Evolutionary conservation across 2,113 vertebrate genomes (phyloP).

Genomic region (Carassius gibelio): DNA sequence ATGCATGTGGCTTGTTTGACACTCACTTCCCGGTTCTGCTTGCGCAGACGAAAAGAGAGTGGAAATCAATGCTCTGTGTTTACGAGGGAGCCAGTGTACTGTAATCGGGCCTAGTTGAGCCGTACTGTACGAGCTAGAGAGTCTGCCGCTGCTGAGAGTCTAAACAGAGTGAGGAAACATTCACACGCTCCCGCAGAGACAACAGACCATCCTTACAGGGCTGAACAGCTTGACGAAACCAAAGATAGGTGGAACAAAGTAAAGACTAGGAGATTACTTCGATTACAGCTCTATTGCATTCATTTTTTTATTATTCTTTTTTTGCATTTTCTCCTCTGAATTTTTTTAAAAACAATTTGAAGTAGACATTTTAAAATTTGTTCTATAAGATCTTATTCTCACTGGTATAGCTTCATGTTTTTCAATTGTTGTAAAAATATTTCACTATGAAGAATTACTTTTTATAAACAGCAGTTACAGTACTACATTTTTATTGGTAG

Average conservation of each 20-base stretch:
- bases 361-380: not conserved
- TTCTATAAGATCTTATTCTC: not conserved
- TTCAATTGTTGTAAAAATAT: too few relatives aligned
- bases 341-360: not conserved
- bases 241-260: constrained; percentile 19
- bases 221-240: not conserved
- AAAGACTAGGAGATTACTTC: constrained; percentile 4
- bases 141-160: constrained; percentile 6
- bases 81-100: constrained; percentile 68
- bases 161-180: constrained; percentile 22
- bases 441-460: not conserved
- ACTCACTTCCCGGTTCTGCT: constrained; percentile 59
- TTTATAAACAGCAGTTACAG: not conserved
- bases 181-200: constrained; percentile 29
- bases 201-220: not conserved
- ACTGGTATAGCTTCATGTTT: not conserved
- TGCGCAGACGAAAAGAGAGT: constrained; percentile 64
- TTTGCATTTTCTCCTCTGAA: not conserved
- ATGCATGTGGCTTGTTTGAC: constrained; percentile 60
- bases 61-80: constrained; percentile 75
- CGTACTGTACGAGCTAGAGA: constrained; percentile 53
- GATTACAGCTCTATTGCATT: not conserved
- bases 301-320: not conserved
- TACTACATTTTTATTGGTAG: not conserved
- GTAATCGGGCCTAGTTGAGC: constrained; percentile 49